Evolutionary conservation across 92 coral and sea anemone genomes (phyloP).

Genomic region (Anthopleura xanthogrammica): DNA sequence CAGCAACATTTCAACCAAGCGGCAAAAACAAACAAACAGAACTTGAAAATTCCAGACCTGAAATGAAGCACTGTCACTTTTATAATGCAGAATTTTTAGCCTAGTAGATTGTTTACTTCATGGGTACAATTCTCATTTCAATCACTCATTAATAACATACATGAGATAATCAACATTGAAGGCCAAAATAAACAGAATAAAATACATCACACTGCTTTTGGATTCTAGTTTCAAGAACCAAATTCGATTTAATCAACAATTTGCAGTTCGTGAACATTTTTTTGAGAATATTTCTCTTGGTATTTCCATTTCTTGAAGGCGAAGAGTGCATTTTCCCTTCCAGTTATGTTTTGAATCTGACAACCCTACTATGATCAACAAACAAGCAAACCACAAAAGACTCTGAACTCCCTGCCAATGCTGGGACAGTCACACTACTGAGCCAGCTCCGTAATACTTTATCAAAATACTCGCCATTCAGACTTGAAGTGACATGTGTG

Average conservation of each 20-base stretch:
- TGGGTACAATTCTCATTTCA: neutral
- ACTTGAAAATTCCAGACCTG: neutral
- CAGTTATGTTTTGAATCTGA: constrained; percentile 4
- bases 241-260: neutral
- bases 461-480: neutral
- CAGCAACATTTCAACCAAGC: neutral
- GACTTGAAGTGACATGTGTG: constrained; percentile 10
- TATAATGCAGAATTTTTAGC: neutral
- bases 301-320: neutral
- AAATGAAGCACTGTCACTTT: neutral
- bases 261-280: neutral
- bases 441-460: neutral
- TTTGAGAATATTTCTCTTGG: neutral
- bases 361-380: neutral
- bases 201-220: neutral
- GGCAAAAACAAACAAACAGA: neutral
- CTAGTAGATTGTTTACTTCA: neutral
- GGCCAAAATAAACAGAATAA: neutral
- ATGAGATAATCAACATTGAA: neutral
- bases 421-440: neutral
- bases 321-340: neutral
- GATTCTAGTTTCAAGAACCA: neutral
- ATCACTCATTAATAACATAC: neutral
- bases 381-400: constrained; percentile 5
- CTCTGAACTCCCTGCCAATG: neutral